Evolutionary conservation across 2,113 vertebrate genomes (phyloP).

Genomic region (Enhydra lutris): DNA sequence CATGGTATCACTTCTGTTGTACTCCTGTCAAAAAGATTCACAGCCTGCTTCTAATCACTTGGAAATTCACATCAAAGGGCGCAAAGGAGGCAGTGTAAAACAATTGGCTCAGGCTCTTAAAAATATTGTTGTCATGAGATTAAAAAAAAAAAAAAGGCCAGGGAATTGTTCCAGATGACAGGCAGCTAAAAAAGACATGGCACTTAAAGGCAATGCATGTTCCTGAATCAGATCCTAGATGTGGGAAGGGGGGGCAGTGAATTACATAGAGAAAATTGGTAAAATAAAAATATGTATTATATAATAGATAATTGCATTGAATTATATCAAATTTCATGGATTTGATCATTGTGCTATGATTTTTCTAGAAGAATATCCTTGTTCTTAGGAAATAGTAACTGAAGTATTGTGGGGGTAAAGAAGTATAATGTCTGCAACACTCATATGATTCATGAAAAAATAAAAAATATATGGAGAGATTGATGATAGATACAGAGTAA

Average conservation of each 20-base stretch:
- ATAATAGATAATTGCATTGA: not conserved
- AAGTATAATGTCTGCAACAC: not conserved
- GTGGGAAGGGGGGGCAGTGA: accelerated
- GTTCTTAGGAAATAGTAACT: not conserved
- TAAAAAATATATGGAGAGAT: not conserved
- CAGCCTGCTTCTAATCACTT: not conserved
- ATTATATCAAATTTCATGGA: not conserved
- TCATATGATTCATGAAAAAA: not conserved
- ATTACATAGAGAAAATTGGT: not conserved
- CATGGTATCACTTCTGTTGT: not conserved
- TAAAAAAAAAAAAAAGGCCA: not conserved
- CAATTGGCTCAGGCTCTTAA: not conserved
- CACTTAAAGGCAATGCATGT: not conserved
- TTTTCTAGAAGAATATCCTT: conserved; percentile 4
- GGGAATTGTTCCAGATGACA: not conserved
- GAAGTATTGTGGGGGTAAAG: not conserved
- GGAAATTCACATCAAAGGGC: not conserved
- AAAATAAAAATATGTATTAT: not conserved
- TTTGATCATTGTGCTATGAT: not conserved
- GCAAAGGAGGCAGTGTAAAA: not conserved
- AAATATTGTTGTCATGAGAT: not conserved
- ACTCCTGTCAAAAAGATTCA: not conserved
- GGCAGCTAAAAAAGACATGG: not conserved
- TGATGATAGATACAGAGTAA: not conserved
- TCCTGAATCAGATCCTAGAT: not conserved